A percentile compares a stretch with the other conserved stretches of the same genome.
Evolutionary conservation across 2,797 vertebrate species (phyloP).

Genomic region (Buceros bicornis): DNA sequence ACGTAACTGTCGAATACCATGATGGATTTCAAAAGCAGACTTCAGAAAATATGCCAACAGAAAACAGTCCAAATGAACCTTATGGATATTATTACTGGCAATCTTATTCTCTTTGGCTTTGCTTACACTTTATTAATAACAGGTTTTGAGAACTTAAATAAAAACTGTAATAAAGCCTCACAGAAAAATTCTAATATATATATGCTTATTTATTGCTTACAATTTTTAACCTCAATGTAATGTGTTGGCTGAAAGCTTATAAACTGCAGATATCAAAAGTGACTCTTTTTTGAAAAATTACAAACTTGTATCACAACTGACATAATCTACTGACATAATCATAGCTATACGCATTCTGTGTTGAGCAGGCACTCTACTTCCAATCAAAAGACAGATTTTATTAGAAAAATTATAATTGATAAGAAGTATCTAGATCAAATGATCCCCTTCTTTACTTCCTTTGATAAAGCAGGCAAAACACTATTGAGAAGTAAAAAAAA

Average conservation of each 20-base stretch:
- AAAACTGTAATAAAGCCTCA: neutral
- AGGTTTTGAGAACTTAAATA: neutral
- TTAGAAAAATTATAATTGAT: neutral
- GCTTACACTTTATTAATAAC: neutral
- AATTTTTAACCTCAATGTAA: neutral
- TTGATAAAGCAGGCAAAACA: neutral
- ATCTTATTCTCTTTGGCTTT: neutral
- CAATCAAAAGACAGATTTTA: neutral
- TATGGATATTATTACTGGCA: neutral
- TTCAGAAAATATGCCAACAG: constrained; percentile 12
- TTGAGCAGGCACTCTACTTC: neutral
- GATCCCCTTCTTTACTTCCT: neutral
- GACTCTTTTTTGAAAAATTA: neutral
- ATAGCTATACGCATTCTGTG: neutral
- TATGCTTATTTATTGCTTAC: neutral
- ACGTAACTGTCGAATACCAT: neutral
- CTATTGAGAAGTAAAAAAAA: too few relatives aligned
- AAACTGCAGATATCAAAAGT: neutral
- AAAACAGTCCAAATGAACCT: neutral
- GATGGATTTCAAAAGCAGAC: neutral
- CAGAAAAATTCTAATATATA: neutral
- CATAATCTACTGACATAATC: neutral
- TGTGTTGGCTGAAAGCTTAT: neutral
- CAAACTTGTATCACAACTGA: neutral
- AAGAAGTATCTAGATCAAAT: neutral